Conservation (phyloP, 2,888 invertebrate genomes). For the Seira musarum region DNA sequence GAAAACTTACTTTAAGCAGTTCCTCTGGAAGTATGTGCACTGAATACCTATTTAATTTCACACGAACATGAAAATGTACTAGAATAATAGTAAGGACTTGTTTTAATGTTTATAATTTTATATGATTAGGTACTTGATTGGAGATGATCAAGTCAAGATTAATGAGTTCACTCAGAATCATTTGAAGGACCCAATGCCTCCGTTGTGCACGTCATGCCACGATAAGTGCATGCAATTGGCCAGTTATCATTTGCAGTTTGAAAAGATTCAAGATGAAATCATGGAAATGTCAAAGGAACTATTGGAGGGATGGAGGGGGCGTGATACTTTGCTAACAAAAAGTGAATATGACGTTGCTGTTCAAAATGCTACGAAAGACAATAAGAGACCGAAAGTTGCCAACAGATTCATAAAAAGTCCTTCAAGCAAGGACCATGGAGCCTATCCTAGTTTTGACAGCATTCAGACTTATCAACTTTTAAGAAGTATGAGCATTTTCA, state of each 20-base stretch:
- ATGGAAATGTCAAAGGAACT: constrained; percentile 33
- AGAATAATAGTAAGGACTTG: no score
- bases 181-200: constrained; percentile 21
- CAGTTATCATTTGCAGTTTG: constrained; percentile 36
- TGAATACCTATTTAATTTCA: no score
- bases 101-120: no score
- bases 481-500: no score
- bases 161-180: constrained; percentile 40
- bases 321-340: constrained; percentile 24
- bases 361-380: constrained; percentile 7
- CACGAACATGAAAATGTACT: no score
- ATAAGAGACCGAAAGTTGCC: constrained; percentile 6
- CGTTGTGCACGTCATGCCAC: constrained; percentile 29
- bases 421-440: not conserved
- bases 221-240: constrained; percentile 41
- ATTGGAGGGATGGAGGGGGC: constrained; percentile 31
- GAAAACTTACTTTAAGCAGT: constrained; percentile 28
- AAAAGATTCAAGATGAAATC: constrained; percentile 37
- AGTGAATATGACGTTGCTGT: constrained; percentile 31
- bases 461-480: constrained; percentile 41
- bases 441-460: constrained; percentile 28
- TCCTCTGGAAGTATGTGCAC: constrained; percentile 39
- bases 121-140: constrained; percentile 49
- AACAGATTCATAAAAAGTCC: constrained; percentile 44
- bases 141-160: constrained; percentile 46